Conservation (phyloP, 2,113 vertebrate species). For the Hemicordylus capensis region DNA sequence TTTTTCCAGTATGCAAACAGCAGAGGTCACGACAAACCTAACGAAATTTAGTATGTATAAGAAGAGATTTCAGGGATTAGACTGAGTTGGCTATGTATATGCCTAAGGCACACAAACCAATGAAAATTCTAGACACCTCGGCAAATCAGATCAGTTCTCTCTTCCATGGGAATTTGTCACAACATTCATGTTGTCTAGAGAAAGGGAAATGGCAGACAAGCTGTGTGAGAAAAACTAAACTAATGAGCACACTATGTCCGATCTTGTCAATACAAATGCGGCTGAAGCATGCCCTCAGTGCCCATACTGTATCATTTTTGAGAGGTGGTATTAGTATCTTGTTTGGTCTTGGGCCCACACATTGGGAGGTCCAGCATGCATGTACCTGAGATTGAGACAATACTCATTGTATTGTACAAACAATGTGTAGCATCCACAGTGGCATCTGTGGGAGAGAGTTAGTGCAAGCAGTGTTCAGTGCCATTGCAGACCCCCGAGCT, state of each 20-base stretch:
- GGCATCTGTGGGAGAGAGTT: too few species aligned
- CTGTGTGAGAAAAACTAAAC: neutral
- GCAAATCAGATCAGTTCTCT: neutral
- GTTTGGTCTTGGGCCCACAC: neutral
- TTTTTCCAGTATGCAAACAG: constrained; percentile 2
- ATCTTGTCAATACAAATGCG: neutral
- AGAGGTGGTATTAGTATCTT: neutral
- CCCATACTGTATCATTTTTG: neutral
- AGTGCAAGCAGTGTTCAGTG: too few species aligned
- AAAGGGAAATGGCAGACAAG: neutral
- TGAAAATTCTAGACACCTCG: neutral
- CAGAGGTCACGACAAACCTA: constrained; percentile 1
- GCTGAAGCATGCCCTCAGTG: neutral
- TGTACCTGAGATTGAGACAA: neutral
- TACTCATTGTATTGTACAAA: neutral
- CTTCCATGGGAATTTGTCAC: neutral
- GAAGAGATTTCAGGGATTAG: neutral
- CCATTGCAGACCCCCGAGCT: too few species aligned
- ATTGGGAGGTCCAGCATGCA: neutral
- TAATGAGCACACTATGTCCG: neutral
- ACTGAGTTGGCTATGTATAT: neutral
- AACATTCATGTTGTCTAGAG: neutral
- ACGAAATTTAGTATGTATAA: neutral
- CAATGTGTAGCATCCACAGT: too few species aligned
- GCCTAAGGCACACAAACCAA: neutral